Evolutionary conservation across 2,797 vertebrate genomes (phyloP).

Genomic region (Galagoides demidoff): DNA sequence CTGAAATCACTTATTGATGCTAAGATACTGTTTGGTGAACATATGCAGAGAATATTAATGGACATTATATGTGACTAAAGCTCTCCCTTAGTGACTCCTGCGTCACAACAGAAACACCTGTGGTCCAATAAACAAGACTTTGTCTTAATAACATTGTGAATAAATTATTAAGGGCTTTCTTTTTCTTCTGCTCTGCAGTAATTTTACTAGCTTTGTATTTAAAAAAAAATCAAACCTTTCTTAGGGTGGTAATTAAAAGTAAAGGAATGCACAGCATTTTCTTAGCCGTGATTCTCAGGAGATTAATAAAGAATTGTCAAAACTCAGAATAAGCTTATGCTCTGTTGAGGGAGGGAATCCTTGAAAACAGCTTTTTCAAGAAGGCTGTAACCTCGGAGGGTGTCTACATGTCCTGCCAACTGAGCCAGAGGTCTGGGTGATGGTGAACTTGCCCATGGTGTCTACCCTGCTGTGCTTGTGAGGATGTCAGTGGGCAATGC

Average conservation of each 20-base stretch:
- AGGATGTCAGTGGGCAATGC: no score
- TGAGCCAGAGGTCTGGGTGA: neutral
- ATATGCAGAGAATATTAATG: constrained; percentile 66
- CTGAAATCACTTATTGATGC: constrained; percentile 65
- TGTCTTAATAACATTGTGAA: constrained; percentile 68
- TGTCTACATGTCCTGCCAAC: fast-evolving
- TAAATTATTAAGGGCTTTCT: constrained; percentile 70
- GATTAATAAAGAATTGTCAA: constrained; percentile 30
- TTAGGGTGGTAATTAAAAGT: constrained; percentile 66
- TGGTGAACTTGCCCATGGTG: neutral
- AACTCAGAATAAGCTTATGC: neutral
- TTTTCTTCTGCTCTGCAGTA: constrained; percentile 16
- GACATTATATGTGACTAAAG: neutral
- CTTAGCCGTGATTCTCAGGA: constrained; percentile 18
- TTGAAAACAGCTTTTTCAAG: neutral
- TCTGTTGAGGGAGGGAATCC: neutral
- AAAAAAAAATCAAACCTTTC: constrained; percentile 35
- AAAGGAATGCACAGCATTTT: constrained; percentile 30
- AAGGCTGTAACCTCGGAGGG: neutral
- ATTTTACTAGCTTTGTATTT: constrained; percentile 56
- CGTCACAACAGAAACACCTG: neutral
- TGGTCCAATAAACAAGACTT: neutral
- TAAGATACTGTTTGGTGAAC: constrained; percentile 40
- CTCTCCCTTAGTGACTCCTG: constrained; percentile 44
- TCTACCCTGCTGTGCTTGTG: no score